Percentiles rank a stretch among this genome's conserved stretches.
Evolutionary conservation across 2,113 vertebrate genomes (phyloP).

Genomic region (Pardalotus punctatus): DNA sequence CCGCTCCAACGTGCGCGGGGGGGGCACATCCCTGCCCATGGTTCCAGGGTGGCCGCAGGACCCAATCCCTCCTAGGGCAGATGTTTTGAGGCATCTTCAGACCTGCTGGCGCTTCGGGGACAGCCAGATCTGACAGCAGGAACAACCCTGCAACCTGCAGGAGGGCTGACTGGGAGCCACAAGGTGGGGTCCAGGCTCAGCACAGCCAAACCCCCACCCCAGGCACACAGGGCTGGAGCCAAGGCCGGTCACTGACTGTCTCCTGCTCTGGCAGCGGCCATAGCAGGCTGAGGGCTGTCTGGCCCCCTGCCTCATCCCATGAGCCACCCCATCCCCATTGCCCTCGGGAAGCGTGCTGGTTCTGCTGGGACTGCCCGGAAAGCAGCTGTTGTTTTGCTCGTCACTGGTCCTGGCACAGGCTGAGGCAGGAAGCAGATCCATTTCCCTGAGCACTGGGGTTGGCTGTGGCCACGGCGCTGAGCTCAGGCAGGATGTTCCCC

Average conservation of each 20-base stretch:
- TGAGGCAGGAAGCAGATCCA: not conserved
- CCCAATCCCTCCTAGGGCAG: rapidly evolving
- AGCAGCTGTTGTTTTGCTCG: not conserved
- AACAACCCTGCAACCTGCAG: rapidly evolving
- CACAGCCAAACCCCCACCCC: not conserved
- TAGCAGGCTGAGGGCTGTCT: not conserved
- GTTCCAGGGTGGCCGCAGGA: not conserved
- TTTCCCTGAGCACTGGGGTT: not conserved
- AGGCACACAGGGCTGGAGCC: not conserved
- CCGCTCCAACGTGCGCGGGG: rapidly evolving
- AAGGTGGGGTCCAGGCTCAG: not conserved
- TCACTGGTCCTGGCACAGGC: not conserved
- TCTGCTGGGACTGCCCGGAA: not conserved
- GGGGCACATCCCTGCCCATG: not conserved
- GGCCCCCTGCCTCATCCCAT: rapidly evolving
- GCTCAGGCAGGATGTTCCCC: not conserved
- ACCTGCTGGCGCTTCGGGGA: rapidly evolving
- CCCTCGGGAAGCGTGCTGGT: not conserved
- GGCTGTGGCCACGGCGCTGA: not conserved
- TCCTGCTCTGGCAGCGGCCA: not conserved
- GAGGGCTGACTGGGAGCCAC: not conserved
- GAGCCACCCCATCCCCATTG: rapidly evolving
- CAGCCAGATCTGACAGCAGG: not conserved
- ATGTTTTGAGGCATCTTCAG: not conserved
- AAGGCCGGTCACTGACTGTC: rapidly evolving